Conservation (phyloP, 2,888 invertebrate species). For the Nezara viridula region DNA sequence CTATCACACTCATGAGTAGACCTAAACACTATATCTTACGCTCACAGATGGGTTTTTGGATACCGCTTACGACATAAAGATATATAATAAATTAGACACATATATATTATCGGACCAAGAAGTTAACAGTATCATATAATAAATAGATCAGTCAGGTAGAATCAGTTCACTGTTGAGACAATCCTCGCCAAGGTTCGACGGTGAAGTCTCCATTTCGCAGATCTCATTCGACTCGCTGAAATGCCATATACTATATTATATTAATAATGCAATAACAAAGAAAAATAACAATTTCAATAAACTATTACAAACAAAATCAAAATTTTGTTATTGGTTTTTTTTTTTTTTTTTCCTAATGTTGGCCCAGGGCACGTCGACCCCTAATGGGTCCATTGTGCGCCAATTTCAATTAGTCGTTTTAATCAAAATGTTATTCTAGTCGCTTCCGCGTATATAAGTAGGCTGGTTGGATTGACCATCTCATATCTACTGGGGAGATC, state of each 20-base stretch:
- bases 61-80: background rate
- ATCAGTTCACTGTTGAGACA: constrained; percentile 80
- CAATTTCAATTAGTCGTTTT: no score
- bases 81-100: constrained; percentile 29
- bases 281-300: background rate
- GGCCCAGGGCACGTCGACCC: no score
- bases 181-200: constrained; percentile 85
- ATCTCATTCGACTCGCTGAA: constrained; percentile 87
- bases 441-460: no score
- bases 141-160: constrained; percentile 64
- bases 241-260: constrained; percentile 66
- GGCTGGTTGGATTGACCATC: no score
- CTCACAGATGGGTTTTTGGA: background rate
- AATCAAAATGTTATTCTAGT: no score
- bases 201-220: constrained; percentile 81
- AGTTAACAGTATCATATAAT: constrained; percentile 7
- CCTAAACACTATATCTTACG: background rate
- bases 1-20: background rate
- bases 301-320: no score
- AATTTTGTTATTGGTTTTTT: no score
- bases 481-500: no score
- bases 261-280: background rate
- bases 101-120: constrained; percentile 18
- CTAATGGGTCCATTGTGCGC: no score
- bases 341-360: no score